These are phyloP conservation scores for Drepana arcuata DNA, from an alignment of 1,140 invertebrate species.

Conservation along the genomic window DNA sequence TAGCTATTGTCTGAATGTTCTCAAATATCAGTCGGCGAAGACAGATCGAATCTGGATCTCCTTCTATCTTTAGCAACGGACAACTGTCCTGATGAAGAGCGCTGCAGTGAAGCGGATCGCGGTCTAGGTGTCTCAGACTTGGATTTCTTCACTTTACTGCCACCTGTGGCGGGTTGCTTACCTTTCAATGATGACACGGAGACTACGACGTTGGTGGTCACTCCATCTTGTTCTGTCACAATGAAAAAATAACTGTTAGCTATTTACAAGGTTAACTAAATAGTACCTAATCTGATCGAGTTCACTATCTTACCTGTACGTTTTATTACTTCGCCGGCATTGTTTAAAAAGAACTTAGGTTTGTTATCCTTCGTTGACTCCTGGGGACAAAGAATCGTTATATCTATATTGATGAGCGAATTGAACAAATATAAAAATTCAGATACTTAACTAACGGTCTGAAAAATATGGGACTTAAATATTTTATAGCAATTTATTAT, in stretches of 20 bases:
- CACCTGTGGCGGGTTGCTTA: conserved; percentile 62
- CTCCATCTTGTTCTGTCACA: conserved; percentile 47
- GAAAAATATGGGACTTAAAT: too few relatives aligned
- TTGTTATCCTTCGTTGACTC: conserved; percentile 53
- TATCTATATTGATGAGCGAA: neutral
- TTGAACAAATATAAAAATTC: too few relatives aligned
- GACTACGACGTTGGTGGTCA: conserved; percentile 52
- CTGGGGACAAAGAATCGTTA: conserved; percentile 22
- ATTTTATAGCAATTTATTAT: too few relatives aligned
- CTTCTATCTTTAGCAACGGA: conserved; percentile 39
- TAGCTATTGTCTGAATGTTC: too few relatives aligned
- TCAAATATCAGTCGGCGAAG: conserved; percentile 51
- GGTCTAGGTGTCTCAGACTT: conserved; percentile 56
- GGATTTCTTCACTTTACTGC: conserved; percentile 65
- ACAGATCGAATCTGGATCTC: conserved; percentile 45
- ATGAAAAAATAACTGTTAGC: too few relatives aligned
- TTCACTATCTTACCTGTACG: conserved; percentile 45
- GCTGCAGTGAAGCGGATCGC: conserved; percentile 52
- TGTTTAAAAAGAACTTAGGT: conserved; percentile 61
- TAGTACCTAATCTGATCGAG: too few relatives aligned
- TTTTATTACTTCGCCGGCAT: conserved; percentile 61
- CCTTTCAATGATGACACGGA: conserved; percentile 61
- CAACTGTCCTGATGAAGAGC: conserved; percentile 58
- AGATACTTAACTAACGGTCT: too few relatives aligned
- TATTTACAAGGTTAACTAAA: too few relatives aligned